These are phyloP conservation scores for Lepidochitona cinerea DNA, from an alignment of 2,888 invertebrate genomes.

Conservation along the genomic window DNA sequence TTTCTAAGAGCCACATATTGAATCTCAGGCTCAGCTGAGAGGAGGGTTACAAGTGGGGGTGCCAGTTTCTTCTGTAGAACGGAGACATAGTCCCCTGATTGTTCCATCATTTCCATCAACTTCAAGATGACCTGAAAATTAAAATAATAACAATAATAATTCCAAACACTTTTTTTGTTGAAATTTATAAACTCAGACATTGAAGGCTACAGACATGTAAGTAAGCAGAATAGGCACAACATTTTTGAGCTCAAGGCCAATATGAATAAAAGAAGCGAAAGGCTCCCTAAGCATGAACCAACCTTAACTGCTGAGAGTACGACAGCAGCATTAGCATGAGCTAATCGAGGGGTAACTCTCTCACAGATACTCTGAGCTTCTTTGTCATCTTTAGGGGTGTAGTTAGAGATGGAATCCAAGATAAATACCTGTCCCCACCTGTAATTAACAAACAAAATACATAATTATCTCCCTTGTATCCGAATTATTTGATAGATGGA, in stretches of 20 bases:
- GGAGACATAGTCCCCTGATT: constrained; percentile 93
- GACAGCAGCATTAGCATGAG: constrained; percentile 99
- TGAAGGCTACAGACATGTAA: too few relatives aligned
- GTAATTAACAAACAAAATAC: too few relatives aligned
- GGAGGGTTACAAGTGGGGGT: constrained; percentile 97
- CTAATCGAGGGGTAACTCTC: constrained; percentile 93
- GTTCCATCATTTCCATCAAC: constrained; percentile 95
- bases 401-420: constrained; percentile 96
- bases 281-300: too few relatives aligned
- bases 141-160: neutral
- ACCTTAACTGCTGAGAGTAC: constrained; percentile 96
- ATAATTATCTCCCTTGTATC: too few relatives aligned
- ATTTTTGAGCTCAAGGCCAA: too few relatives aligned
- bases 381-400: constrained; percentile 95
- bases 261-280: too few relatives aligned
- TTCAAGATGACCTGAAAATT: constrained; percentile 85
- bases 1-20: constrained; percentile 98
- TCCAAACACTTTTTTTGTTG: too few relatives aligned
- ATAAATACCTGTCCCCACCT: constrained; percentile 89
- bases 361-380: constrained; percentile 99
- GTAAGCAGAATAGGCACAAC: too few relatives aligned
- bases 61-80: constrained; percentile 97
- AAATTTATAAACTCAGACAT: too few relatives aligned
- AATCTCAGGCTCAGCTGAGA: constrained; percentile 98
- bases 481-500: too few relatives aligned